Evolutionary conservation across 92 coral and sea anemone species (phyloP).

Genomic region (Diadumene lineata): DNA sequence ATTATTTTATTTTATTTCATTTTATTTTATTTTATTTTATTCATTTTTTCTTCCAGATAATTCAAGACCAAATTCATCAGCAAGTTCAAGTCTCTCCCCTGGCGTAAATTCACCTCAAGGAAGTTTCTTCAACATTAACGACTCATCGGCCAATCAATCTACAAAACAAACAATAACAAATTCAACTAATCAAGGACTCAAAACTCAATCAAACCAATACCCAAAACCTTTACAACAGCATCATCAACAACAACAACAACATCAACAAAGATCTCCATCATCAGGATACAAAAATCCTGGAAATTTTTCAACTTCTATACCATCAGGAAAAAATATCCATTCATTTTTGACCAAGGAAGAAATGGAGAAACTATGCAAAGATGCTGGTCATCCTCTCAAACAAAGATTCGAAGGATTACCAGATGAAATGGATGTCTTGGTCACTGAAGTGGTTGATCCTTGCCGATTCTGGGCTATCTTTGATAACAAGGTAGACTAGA

Average conservation of each 20-base stretch:
- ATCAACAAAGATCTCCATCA: background rate
- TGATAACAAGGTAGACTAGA: conserved; percentile 74
- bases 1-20: background rate
- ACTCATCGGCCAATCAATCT: background rate
- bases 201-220: background rate
- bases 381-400: conserved; percentile 3
- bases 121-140: background rate
- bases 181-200: background rate
- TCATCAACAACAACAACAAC: conserved; percentile 13
- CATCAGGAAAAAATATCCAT: conserved; percentile 7
- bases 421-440: conserved; percentile 64
- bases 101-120: conserved; percentile 1
- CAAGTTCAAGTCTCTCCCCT: background rate
- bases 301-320: background rate
- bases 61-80: background rate
- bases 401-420: background rate
- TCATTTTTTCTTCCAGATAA: background rate
- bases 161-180: background rate
- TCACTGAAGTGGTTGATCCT: conserved; percentile 81
- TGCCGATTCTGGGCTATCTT: conserved; percentile 90
- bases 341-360: conserved; percentile 28
- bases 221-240: conserved; percentile 6
- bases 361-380: conserved; percentile 17
- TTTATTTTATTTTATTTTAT: background rate
- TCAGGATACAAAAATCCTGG: background rate